A percentile compares a stretch with the other conserved stretches of the same genome.
Conservation (phyloP, 2,797 vertebrate species). For the Gephyroberyx darwinii region DNA sequence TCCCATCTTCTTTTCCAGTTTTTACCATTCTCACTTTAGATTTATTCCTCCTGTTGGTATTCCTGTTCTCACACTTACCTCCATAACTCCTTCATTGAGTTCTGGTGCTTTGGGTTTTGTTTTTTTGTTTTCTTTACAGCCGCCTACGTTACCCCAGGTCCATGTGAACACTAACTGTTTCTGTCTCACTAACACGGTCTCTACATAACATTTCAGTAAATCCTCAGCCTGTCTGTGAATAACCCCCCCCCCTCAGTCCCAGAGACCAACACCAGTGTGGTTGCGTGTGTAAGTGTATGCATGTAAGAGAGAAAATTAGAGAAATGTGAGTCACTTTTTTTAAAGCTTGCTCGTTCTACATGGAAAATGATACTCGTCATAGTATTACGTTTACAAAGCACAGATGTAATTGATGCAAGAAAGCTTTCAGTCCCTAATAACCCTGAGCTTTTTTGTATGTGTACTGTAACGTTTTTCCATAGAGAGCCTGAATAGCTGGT, state of each 20-base stretch:
- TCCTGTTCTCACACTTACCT: constrained; percentile 25
- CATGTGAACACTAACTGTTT: constrained; percentile 73
- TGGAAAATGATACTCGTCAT: constrained; percentile 53
- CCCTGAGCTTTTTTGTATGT: constrained; percentile 60
- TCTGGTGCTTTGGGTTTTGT: constrained; percentile 48
- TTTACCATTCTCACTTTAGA: constrained; percentile 54
- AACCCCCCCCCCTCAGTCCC: constrained; percentile 35
- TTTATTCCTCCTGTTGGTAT: constrained; percentile 39
- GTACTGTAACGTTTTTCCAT: constrained; percentile 65
- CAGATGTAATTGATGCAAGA: constrained; percentile 70
- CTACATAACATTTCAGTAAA: constrained; percentile 32
- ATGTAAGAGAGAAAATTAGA: constrained; percentile 60
- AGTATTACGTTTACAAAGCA: constrained; percentile 74
- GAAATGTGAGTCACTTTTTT: constrained; percentile 54
- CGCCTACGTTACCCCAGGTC: constrained; percentile 65
- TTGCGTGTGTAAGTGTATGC: constrained; percentile 57
- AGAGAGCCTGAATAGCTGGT: constrained; percentile 61
- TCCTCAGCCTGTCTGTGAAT: constrained; percentile 39
- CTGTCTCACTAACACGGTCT: constrained; percentile 31
- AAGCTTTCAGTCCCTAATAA: constrained; percentile 57
- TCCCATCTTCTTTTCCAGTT: constrained; percentile 41
- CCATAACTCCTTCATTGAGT: constrained; percentile 39
- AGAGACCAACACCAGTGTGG: constrained; percentile 52
- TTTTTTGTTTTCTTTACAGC: constrained; percentile 12
- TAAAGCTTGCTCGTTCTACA: constrained; percentile 57